Percentiles rank a stretch among this genome's conserved stretches.
These are phyloP conservation scores for Marasmarcha lunaedactyla DNA, from an alignment of 2,888 invertebrate species.

Conservation along the genomic window DNA sequence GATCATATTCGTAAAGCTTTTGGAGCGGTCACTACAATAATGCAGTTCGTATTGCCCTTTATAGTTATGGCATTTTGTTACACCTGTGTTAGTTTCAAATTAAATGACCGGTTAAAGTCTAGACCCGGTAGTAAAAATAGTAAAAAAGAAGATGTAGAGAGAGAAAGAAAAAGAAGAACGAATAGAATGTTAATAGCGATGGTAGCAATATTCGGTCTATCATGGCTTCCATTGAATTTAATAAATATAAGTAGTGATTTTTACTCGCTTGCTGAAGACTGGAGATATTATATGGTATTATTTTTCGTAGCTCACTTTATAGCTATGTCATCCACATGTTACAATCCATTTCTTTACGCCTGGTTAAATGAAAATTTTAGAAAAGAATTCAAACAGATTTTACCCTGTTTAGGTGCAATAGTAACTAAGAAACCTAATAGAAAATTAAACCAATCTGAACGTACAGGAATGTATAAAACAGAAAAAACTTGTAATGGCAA, in stretches of 20 bases:
- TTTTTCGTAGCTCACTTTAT: conserved; percentile 87
- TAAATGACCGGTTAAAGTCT: conserved; percentile 78
- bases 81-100: conserved; percentile 81
- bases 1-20: conserved; percentile 78
- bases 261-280: conserved; percentile 71
- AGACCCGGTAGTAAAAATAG: conserved; percentile 82
- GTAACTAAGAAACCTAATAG: conserved; percentile 48
- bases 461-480: conserved; percentile 55
- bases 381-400: conserved; percentile 86
- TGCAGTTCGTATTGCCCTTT: conserved; percentile 91
- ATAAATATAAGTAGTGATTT: conserved; percentile 82
- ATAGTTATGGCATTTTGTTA: conserved; percentile 89
- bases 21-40: conserved; percentile 81
- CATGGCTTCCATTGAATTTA: conserved; percentile 87
- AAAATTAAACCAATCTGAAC: conserved; percentile 51
- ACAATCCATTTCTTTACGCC: conserved; percentile 94
- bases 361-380: conserved; percentile 96
- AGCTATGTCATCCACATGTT: conserved; percentile 94
- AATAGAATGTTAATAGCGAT: conserved; percentile 93
- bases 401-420: conserved; percentile 72
- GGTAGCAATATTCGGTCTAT: conserved; percentile 89
- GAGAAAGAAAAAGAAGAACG: conserved; percentile 82
- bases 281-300: conserved; percentile 79
- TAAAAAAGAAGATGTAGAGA: conserved; percentile 82
- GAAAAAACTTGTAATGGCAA: conserved; percentile 63